Conservation (phyloP, 2,797 vertebrate genomes). For the Sciurus vulgaris region DNA sequence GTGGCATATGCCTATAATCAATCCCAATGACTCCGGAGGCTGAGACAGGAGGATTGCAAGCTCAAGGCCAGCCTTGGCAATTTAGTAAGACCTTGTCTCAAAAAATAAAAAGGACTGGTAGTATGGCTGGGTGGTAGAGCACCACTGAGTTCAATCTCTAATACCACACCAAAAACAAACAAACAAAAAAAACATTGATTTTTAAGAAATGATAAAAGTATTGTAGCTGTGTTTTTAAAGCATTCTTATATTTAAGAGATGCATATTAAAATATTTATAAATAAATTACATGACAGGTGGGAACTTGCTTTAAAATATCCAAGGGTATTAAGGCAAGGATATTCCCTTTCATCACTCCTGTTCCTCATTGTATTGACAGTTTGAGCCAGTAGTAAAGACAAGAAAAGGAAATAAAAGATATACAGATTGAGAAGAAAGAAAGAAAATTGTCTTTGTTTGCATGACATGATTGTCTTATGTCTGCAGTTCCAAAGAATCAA, state of each 20-base stretch:
- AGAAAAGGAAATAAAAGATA: constrained; percentile 10
- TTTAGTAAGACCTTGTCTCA: too few species aligned
- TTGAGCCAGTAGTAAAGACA: neutral
- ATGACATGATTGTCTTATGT: neutral
- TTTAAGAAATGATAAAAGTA: constrained; percentile 5
- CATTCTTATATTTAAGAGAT: too few species aligned
- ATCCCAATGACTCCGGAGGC: too few species aligned
- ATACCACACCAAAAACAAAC: too few species aligned
- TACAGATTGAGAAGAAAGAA: constrained; percentile 5
- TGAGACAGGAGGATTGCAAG: too few species aligned
- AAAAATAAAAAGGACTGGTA: too few species aligned
- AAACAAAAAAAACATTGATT: too few species aligned
- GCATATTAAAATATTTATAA: constrained; percentile 36
- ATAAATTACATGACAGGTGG: constrained; percentile 34
- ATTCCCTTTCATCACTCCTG: neutral
- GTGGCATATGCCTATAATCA: too few species aligned
- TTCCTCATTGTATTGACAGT: too few species aligned
- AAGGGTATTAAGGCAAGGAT: neutral
- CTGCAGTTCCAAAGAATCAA: neutral
- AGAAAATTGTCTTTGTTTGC: neutral
- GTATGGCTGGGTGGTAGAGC: too few species aligned
- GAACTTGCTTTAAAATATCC: constrained; percentile 58
- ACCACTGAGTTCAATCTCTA: too few species aligned
- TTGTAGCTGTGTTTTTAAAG: constrained; percentile 40
- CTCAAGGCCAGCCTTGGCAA: too few species aligned